phyloP scores from a whole-genome alignment of 2,888 invertebrate genomes.

The Sminthurides aquaticus region DNA sequence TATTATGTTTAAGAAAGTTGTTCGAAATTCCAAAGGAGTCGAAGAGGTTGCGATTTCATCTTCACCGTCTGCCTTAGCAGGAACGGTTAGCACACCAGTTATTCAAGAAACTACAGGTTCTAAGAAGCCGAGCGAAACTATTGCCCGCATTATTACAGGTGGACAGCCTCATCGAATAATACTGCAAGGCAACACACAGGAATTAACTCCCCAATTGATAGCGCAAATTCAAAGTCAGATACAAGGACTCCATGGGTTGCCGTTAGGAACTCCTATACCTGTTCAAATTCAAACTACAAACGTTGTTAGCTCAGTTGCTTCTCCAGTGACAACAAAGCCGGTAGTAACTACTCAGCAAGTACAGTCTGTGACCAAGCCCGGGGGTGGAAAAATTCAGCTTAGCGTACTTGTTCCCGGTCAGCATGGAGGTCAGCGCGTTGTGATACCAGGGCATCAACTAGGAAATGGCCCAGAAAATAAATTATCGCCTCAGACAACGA shows the following conservation, averaged over 20 bases:
- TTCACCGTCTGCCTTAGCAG: background rate
- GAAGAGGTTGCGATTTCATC: background rate
- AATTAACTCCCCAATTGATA: constrained; percentile 18
- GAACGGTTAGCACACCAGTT: background rate
- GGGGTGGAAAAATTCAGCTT: constrained; percentile 86
- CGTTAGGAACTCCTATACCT: constrained; percentile 13
- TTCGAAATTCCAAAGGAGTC: constrained; percentile 4
- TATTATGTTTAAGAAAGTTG: constrained; percentile 17
- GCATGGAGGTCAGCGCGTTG: constrained; percentile 19
- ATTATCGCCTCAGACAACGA: background rate
- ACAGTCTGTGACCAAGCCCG: constrained; percentile 58
- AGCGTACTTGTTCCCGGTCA: constrained; percentile 77
- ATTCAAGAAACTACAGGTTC: background rate
- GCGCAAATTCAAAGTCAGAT: constrained; percentile 20
- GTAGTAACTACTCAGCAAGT: constrained; percentile 18
- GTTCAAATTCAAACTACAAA: constrained; percentile 14
- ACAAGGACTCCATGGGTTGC: constrained; percentile 15
- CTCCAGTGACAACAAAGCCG: background rate
- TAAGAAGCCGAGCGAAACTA: constrained; percentile 9
- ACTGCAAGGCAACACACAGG: constrained; percentile 9
- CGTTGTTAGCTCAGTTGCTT: background rate
- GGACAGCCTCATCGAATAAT: constrained; percentile 14
- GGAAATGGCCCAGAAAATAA: background rate
- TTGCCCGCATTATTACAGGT: constrained; percentile 9
- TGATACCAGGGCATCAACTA: constrained; percentile 15